Evolutionary conservation across 2,797 vertebrate species (phyloP).

Genomic region (Natrix natrix): DNA sequence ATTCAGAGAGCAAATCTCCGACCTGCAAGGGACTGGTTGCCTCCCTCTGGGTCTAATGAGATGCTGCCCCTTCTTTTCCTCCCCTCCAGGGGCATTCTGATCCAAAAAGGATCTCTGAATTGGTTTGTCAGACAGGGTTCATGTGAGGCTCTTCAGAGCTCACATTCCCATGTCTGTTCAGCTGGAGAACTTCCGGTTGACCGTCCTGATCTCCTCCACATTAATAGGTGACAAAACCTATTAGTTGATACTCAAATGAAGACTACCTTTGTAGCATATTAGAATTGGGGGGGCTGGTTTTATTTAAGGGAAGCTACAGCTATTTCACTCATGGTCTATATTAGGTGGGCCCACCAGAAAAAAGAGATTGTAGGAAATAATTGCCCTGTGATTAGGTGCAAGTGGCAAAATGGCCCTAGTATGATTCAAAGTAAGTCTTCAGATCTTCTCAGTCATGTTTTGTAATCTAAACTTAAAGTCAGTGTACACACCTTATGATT

Average conservation of each 20-base stretch:
- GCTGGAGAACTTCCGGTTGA: too few relatives aligned
- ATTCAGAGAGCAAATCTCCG: too few relatives aligned
- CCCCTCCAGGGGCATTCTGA: too few relatives aligned
- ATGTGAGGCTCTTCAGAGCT: too few relatives aligned
- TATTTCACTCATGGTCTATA: background rate
- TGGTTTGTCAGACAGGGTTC: too few relatives aligned
- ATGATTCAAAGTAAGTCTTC: background rate
- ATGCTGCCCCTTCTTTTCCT: too few relatives aligned
- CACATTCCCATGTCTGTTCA: too few relatives aligned
- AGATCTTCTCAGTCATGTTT: background rate
- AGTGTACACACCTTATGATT: background rate
- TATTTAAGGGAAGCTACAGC: background rate
- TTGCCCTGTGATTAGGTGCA: background rate
- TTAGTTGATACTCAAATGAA: background rate
- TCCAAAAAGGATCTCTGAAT: too few relatives aligned
- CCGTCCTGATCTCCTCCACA: background rate
- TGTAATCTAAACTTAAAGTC: background rate
- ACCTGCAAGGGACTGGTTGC: too few relatives aligned
- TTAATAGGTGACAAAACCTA: background rate
- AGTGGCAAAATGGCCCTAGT: background rate
- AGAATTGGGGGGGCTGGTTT: background rate
- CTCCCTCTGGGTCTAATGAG: too few relatives aligned
- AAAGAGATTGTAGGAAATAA: background rate
- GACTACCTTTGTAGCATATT: background rate
- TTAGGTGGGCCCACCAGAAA: background rate